phyloP scores from a whole-genome alignment of 2,888 invertebrate species.

The Chymomyza caudatula region DNA sequence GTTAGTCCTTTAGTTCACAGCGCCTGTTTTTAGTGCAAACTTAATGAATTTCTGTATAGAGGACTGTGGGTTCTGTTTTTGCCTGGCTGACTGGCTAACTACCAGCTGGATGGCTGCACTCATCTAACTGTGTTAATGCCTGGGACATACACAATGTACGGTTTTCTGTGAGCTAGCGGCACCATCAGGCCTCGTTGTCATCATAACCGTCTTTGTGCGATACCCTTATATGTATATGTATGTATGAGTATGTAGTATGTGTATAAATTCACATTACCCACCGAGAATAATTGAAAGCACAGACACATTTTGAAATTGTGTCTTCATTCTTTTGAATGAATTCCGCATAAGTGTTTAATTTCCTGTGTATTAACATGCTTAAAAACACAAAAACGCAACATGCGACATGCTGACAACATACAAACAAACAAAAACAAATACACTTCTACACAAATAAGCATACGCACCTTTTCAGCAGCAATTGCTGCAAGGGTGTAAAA shows the following conservation, averaged over 20 bases:
- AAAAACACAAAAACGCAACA: constrained; percentile 39
- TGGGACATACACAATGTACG: constrained; percentile 19
- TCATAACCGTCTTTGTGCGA: constrained; percentile 42
- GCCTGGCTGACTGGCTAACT: constrained; percentile 18
- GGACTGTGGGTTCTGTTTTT: constrained; percentile 55
- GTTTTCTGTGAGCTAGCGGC: constrained; percentile 23
- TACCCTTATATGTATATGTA: neutral
- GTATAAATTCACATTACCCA: constrained; percentile 28
- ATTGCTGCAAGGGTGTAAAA: neutral
- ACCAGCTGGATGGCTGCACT: constrained; percentile 28
- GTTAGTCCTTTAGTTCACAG: constrained; percentile 43
- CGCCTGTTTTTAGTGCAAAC: constrained; percentile 73
- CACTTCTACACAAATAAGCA: neutral
- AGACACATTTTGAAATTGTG: constrained; percentile 45
- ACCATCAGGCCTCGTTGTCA: constrained; percentile 33
- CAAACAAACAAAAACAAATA: constrained; percentile 4
- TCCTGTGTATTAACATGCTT: constrained; percentile 69
- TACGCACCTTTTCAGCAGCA: neutral
- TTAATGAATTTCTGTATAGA: constrained; percentile 72
- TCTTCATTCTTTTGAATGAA: constrained; percentile 56
- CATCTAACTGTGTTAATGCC: constrained; percentile 55
- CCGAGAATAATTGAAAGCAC: constrained; percentile 57
- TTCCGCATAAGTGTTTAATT: constrained; percentile 71
- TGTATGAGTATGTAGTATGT: constrained; percentile 22
- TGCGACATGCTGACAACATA: constrained; percentile 15